phyloP scores from a whole-genome alignment of 2,888 invertebrate genomes.

The Acleris cristana region DNA sequence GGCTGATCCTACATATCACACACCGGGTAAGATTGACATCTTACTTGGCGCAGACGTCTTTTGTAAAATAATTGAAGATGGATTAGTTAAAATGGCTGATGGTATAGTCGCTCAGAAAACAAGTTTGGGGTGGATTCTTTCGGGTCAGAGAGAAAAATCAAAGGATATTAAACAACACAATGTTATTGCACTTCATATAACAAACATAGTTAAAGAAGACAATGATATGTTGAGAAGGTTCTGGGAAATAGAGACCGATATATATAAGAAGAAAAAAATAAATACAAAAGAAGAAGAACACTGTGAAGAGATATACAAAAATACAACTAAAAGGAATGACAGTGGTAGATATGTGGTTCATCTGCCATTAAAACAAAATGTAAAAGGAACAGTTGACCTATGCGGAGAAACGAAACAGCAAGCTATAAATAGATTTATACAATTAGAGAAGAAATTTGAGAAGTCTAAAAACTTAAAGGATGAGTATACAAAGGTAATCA shows the following conservation, averaged over 20 bases:
- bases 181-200: constrained; percentile 31
- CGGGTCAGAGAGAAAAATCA: constrained; percentile 18
- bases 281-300: constrained; percentile 39
- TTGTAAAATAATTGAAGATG: constrained; percentile 42
- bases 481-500: constrained; percentile 38
- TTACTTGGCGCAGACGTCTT: constrained; percentile 43
- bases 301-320: constrained; percentile 41
- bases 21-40: constrained; percentile 38
- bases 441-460: constrained; percentile 37
- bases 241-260: constrained; percentile 43
- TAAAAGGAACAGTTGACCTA: constrained; percentile 19
- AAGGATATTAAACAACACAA: constrained; percentile 14
- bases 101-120: constrained; percentile 43
- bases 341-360: constrained; percentile 40
- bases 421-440: constrained; percentile 39
- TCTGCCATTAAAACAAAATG: constrained; percentile 37
- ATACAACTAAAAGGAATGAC: constrained; percentile 33
- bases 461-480: constrained; percentile 26
- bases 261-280: constrained; percentile 36
- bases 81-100: constrained; percentile 37
- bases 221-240: constrained; percentile 40
- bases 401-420: constrained; percentile 40
- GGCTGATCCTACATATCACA: constrained; percentile 37
- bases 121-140: constrained; percentile 39
- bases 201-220: constrained; percentile 37